Evolutionary conservation across 2,888 invertebrate genomes (phyloP).

Genomic region (Cosmia pyralina): DNA sequence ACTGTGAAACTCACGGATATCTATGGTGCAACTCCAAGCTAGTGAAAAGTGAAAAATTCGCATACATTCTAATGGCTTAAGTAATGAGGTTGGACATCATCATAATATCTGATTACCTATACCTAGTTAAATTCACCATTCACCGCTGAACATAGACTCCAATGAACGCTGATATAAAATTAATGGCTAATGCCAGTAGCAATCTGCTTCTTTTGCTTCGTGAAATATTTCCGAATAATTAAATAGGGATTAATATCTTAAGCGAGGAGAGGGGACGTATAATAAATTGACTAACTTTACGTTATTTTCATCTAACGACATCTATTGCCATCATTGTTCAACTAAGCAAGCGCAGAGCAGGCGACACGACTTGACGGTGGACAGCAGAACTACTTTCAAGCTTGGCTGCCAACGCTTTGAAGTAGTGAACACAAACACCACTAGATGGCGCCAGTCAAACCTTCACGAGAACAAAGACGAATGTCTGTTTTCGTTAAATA

Average conservation of each 20-base stretch:
- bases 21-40: too few relatives aligned
- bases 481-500: neutral
- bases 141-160: neutral
- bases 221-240: neutral
- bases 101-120: neutral
- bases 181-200: neutral
- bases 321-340: slow-evolving; percentile 61
- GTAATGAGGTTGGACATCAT: neutral
- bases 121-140: neutral
- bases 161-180: neutral
- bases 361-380: slow-evolving; percentile 10
- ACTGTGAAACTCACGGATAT: too few relatives aligned
- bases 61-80: too few relatives aligned
- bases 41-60: too few relatives aligned
- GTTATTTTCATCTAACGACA: slow-evolving; percentile 64
- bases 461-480: neutral
- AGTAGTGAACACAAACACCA: slow-evolving; percentile 35
- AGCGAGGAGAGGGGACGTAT: neutral
- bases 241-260: neutral
- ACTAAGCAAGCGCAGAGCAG: slow-evolving; percentile 36
- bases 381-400: slow-evolving; percentile 27
- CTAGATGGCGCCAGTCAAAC: slow-evolving; percentile 55
- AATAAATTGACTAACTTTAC: neutral
- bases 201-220: neutral
- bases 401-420: slow-evolving; percentile 13